Conservation (phyloP, 2,797 vertebrate genomes). For the Erethizon dorsatum region DNA sequence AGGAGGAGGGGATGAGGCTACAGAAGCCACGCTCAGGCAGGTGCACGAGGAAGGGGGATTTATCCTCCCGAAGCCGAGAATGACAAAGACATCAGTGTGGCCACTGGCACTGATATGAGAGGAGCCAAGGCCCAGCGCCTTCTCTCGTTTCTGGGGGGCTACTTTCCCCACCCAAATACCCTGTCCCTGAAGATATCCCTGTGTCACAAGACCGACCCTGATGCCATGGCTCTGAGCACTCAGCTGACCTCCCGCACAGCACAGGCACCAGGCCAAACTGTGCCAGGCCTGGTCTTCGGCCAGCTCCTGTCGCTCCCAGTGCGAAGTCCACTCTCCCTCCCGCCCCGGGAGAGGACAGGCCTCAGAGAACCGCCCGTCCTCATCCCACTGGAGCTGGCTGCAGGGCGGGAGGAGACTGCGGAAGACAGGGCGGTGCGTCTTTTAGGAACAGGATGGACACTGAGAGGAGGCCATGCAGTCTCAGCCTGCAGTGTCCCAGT, state of each 20-base stretch:
- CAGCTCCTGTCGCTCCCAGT: background rate
- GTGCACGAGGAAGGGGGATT: background rate
- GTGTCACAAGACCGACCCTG: accelerated
- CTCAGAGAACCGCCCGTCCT: background rate
- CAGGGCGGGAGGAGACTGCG: background rate
- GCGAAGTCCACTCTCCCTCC: background rate
- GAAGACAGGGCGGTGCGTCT: accelerated
- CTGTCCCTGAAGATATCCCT: background rate
- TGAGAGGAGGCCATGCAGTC: accelerated
- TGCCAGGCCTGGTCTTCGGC: background rate
- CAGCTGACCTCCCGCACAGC: background rate
- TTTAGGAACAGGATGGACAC: background rate
- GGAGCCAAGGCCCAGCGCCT: background rate
- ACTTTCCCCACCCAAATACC: background rate
- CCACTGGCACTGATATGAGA: accelerated
- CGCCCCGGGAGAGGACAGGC: background rate
- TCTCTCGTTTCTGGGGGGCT: background rate
- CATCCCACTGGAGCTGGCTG: background rate
- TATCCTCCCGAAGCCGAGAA: background rate
- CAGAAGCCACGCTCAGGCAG: background rate
- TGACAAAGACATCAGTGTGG: background rate
- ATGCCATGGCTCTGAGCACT: background rate
- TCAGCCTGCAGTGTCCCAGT: background rate
- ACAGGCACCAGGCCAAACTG: accelerated
- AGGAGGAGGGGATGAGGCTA: background rate